Evolutionary conservation across 2,113 vertebrate species (phyloP), one percentile per base, ranked within the genome.

Genomic region (Ictalurus furcatus): DNA sequence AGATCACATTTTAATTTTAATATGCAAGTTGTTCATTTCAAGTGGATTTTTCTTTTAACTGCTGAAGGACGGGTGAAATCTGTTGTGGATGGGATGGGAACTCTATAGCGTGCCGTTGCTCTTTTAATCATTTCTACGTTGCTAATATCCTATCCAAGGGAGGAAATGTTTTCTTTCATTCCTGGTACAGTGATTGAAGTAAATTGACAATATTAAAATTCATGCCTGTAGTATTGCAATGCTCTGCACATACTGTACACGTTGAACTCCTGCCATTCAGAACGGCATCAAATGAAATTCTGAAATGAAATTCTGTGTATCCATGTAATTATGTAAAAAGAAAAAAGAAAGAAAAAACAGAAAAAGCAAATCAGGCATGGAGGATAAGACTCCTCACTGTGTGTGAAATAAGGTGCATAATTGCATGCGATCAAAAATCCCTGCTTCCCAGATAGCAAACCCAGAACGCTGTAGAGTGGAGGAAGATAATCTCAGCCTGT

Each of bases 131-230:
- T 90, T 84, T 85, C 80, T 88, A 85, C 65, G 89, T 90, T 78
- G 59, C 44, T 58, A 73, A 58, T 84, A 87, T 85, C 85, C 88
- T 86, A 76, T 85, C 90, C 52, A 88, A 69, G 84, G 69, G 73
- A 74, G 30, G 74, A 79, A 78, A 44, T 40, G 85, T 52, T 84
- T 85, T 84, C 58, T 84, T 82, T 69, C 79, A 37, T 78, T 61
- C 59, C 58, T 84, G 44, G 61, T 91, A 89, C 25, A 63, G 21
- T 25, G 40, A 34, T 34, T 34, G 34, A 34, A 34, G 34, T 34
- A 92, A 93, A 93, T 91, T 71, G 83, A 17, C 17, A 4, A 71
- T 92, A 90, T 92, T 87, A 59, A 84, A 88, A 89, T 65, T 85
- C 67, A 56, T 88, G 87, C 88, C 85, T 89, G 74, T 52, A 44